A percentile compares a stretch with the other conserved stretches of the same genome.
Conservation (phyloP, 2,888 invertebrate genomes). For the Rhynchonema sp. region DNA sequence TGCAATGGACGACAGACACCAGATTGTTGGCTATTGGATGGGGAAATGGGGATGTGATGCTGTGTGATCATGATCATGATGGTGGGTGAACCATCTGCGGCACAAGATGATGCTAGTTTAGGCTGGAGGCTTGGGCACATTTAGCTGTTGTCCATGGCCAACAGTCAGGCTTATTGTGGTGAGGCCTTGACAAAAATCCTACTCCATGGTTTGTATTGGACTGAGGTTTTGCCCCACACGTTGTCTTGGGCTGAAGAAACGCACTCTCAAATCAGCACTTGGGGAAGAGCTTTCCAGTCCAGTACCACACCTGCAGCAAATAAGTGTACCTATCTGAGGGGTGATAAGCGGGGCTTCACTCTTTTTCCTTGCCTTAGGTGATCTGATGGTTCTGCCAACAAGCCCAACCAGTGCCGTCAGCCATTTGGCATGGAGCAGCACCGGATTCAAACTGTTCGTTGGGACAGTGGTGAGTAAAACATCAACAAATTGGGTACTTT, state of each 20-base stretch:
- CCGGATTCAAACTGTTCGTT: slow-evolving; percentile 7
- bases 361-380: not conserved
- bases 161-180: too few relatives aligned
- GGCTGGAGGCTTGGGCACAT: too few relatives aligned
- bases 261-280: too few relatives aligned
- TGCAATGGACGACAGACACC: slow-evolving; percentile 17
- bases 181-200: too few relatives aligned
- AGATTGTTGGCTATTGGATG: slow-evolving; percentile 17
- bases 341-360: not conserved
- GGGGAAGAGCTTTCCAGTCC: too few relatives aligned
- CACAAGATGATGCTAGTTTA: not conserved
- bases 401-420: slow-evolving; percentile 1
- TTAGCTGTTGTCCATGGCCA: too few relatives aligned
- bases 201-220: too few relatives aligned
- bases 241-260: too few relatives aligned
- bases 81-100: not conserved
- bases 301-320: not conserved
- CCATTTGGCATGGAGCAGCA: slow-evolving; percentile 8
- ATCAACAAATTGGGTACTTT: too few relatives aligned
- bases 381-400: not conserved
- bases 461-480: slow-evolving; percentile 8
- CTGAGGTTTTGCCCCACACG: too few relatives aligned
- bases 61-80: not conserved
- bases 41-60: slow-evolving; percentile 13
- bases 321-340: not conserved